Percentiles rank a stretch among this genome's conserved stretches.
These are phyloP conservation scores for Onychorhynchus coronatus DNA, from an alignment of 2,113 vertebrate species.

Conservation along the genomic window DNA sequence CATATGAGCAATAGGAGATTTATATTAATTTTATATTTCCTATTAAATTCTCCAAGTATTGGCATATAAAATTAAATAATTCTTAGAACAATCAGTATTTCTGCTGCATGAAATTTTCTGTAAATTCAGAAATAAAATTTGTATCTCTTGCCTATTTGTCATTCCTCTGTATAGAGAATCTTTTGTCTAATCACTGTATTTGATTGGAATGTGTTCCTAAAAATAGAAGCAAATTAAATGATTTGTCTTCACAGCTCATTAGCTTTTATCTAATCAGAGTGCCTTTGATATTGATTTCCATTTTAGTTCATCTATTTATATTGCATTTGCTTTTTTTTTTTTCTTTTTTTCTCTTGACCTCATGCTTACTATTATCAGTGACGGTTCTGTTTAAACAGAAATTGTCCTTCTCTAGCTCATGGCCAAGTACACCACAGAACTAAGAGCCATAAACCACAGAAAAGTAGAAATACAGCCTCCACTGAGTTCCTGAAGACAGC, in stretches of 20 bases:
- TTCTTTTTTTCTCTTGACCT: neutral
- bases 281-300: constrained; percentile 1
- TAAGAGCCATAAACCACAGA: neutral
- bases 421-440: neutral
- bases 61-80: neutral
- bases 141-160: neutral
- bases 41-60: neutral
- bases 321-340: neutral
- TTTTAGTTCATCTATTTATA: constrained; percentile 27
- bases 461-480: neutral
- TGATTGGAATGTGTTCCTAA: constrained; percentile 26
- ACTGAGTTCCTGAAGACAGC: neutral
- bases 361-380: neutral
- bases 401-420: neutral
- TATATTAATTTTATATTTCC: neutral
- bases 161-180: neutral
- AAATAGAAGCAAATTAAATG: constrained; percentile 13
- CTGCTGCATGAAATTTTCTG: neutral
- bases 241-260: constrained; percentile 9
- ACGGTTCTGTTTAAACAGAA: neutral
- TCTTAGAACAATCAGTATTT: neutral
- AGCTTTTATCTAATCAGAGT: constrained; percentile 28
- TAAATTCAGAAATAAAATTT: neutral
- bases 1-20: neutral
- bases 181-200: constrained; percentile 17